These are phyloP conservation scores for Loripinus fragilis DNA, from an alignment of 2,888 invertebrate species.

Conservation along the genomic window DNA sequence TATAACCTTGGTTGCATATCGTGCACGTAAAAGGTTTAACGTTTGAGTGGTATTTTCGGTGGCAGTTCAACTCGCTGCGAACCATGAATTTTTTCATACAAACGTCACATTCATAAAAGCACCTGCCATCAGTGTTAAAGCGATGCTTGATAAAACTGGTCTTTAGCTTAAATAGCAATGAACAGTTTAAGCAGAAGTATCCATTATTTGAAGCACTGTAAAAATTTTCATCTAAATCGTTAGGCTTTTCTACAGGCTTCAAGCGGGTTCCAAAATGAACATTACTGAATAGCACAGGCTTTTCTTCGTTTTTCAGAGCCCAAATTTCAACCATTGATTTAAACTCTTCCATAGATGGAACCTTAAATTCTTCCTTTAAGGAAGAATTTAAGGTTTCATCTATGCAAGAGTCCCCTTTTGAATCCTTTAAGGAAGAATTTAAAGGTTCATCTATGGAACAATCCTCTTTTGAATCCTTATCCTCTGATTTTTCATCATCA, in stretches of 20 bases:
- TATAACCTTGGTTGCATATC: not conserved
- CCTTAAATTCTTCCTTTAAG: too few species aligned
- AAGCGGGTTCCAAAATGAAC: not conserved
- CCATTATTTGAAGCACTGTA: not conserved
- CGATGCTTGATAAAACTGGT: not conserved
- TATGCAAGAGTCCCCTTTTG: too few species aligned
- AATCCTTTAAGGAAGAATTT: too few species aligned
- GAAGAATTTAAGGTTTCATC: too few species aligned
- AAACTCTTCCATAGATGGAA: not conserved
- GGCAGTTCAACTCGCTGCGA: not conserved
- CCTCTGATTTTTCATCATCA: too few species aligned
- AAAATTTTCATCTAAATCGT: not conserved
- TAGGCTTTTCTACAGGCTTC: not conserved
- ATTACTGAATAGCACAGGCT: not conserved
- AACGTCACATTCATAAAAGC: not conserved
- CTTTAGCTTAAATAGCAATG: not conserved
- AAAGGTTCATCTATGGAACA: too few species aligned
- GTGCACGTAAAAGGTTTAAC: not conserved
- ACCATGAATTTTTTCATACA: not conserved
- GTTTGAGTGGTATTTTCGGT: constrained; percentile 2
- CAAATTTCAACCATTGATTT: not conserved
- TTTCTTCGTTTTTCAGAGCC: not conserved
- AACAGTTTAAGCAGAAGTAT: not conserved
- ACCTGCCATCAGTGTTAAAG: not conserved
- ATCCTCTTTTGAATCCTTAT: too few species aligned